Base-by-base conservation (phyloP, 2,888 invertebrate genomes). In the Drosophila rellima region DNA sequence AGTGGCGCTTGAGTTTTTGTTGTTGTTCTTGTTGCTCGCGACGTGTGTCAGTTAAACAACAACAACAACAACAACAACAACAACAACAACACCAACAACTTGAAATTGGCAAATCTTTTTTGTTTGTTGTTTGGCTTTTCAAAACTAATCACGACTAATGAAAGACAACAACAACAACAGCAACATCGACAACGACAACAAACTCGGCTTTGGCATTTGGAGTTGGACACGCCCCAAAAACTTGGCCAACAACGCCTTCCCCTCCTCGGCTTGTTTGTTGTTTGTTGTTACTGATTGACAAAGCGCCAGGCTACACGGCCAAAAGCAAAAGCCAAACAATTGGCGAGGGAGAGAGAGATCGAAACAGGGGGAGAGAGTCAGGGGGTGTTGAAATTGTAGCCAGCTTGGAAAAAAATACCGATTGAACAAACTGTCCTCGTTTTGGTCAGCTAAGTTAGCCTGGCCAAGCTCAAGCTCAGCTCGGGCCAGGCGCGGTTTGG, bases 121-220 rank as follows among this genome's bases (percentile, higher is more conserved):
- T 70, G 31, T 40, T 40, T 18, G 51, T 47, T 70, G 76, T 74
- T 70, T 35, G 70, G 40, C 66, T 73, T 85, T 70, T 78, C 35
- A 48, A 75, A 85, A 85, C 80, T 82, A 82, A 80, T 82, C 83
- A 82, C 82, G 82, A 74, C 74, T 83, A 82, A 82, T 82, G 79
- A 78, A 83, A 79, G 77, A 69, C 82, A 72, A 73, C 68, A 72
- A 52, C 47, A 45, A 45, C 51, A 23, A 42, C 10, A 45, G 39
- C 51, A 23, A 42, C 10, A 72, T 71, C 68, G 70, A 52, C 47
- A 45, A 45, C 51, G 15, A 45, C 10, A 23, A 47, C 10, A 15
- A 55, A 65, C 61, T 74, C 39, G 67, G 70, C 69, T 60, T 60
- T 80, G 83, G 78, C 76, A 78, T 84, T 82, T 86, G 83, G 81